A percentile compares a stretch with the other conserved stretches of the same genome.
These are phyloP conservation scores for Sweltsa coloradensis DNA, from an alignment of 1,140 invertebrate species.

Conservation along the genomic window DNA sequence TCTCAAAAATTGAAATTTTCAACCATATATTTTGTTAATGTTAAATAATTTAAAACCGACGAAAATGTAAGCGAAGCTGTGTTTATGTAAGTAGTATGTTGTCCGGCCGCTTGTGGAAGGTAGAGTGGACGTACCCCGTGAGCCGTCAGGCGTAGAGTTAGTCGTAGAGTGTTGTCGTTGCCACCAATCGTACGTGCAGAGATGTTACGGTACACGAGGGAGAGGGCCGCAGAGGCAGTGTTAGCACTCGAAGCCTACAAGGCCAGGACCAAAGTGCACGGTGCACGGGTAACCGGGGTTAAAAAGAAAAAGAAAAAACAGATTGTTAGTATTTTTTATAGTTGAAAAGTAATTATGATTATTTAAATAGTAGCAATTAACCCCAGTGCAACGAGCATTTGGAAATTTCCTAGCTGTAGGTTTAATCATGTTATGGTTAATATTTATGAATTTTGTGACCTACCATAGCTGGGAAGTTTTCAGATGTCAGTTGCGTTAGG, in stretches of 20 bases:
- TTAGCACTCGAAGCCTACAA: conserved; percentile 58
- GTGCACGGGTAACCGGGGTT: conserved; percentile 43
- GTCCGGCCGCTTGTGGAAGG: too few relatives aligned
- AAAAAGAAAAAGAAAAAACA: conserved; percentile 48
- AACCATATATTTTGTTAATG: too few relatives aligned
- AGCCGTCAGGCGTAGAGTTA: too few relatives aligned
- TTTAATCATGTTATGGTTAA: conserved; percentile 2
- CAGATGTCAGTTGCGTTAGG: not conserved
- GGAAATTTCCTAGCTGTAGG: conserved; percentile 25
- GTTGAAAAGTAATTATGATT: conserved; percentile 27
- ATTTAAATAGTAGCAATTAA: conserved; percentile 25
- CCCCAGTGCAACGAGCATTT: conserved; percentile 28
- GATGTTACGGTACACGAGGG: conserved; percentile 11
- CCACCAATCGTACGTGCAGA: conserved; percentile 11
- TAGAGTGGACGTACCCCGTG: too few relatives aligned
- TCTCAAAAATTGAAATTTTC: too few relatives aligned
- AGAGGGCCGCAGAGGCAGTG: conserved; percentile 17
- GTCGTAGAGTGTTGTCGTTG: too few relatives aligned
- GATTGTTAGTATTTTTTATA: conserved; percentile 42
- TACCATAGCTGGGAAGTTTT: not conserved
- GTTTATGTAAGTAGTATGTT: too few relatives aligned
- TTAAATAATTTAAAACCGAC: too few relatives aligned
- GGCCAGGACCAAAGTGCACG: conserved; percentile 21
- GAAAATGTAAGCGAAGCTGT: too few relatives aligned
- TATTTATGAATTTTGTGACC: not conserved